Evolutionary conservation across 2,888 invertebrate species (phyloP).

Genomic region (Petrophora chlorosata): DNA sequence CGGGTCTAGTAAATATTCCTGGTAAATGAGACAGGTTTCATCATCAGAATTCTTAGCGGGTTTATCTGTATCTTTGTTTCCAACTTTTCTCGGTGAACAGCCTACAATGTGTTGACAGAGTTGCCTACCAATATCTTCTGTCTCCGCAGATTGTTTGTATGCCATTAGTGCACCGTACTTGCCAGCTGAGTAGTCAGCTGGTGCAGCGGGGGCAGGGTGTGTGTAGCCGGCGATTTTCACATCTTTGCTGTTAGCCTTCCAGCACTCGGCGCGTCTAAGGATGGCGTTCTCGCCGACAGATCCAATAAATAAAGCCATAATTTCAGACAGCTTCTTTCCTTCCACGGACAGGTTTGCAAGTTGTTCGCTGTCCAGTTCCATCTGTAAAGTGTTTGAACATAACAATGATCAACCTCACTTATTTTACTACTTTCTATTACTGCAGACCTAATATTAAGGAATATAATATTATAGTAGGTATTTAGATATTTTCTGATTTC

Average conservation of each 20-base stretch:
- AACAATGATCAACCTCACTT: too few relatives aligned
- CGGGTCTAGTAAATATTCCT: conserved; percentile 94
- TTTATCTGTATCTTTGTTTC: conserved; percentile 85
- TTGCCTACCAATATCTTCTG: conserved; percentile 86
- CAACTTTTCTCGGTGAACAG: conserved; percentile 91
- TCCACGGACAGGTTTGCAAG: conserved; percentile 84
- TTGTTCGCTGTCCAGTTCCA: conserved; percentile 86
- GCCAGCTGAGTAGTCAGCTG: conserved; percentile 85
- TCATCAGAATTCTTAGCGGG: conserved; percentile 87
- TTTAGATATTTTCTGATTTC: too few relatives aligned
- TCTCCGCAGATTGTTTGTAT: conserved; percentile 77
- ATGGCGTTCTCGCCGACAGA: conserved; percentile 95
- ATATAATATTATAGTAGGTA: too few relatives aligned
- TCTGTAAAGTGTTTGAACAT: conserved; percentile 70
- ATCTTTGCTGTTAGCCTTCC: conserved; percentile 82
- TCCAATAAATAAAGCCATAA: conserved; percentile 93
- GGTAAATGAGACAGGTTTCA: conserved; percentile 91
- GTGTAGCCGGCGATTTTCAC: conserved; percentile 88
- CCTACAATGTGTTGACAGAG: conserved; percentile 97
- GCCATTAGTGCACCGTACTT: conserved; percentile 94
- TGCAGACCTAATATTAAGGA: not conserved
- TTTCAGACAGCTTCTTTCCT: conserved; percentile 90
- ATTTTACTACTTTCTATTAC: not conserved
- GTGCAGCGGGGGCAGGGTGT: conserved; percentile 87
- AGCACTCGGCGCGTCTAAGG: conserved; percentile 90